These are phyloP conservation scores for Sarotherodon lohbergeri DNA, from an alignment of 2,113 vertebrate genomes.

Conservation along the genomic window DNA sequence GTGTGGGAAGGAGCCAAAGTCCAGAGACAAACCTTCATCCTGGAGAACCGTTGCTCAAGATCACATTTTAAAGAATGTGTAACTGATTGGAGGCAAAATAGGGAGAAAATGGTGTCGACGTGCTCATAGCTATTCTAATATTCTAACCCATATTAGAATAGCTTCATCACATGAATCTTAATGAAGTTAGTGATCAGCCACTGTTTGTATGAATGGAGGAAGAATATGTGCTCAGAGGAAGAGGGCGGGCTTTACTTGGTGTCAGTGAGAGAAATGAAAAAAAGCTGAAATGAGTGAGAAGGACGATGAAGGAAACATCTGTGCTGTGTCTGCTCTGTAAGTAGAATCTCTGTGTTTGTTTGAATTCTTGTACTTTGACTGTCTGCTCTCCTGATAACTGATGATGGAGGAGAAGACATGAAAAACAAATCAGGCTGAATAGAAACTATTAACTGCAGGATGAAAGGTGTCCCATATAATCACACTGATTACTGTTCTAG, in stretches of 20 bases:
- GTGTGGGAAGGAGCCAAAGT: background rate
- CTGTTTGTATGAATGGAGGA: background rate
- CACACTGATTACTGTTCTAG: too few relatives aligned
- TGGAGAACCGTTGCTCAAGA: background rate
- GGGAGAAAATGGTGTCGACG: background rate
- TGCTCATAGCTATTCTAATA: background rate
- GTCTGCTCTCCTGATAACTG: too few relatives aligned
- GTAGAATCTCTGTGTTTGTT: too few relatives aligned
- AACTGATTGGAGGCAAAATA: background rate
- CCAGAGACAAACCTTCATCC: background rate
- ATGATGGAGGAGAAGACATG: too few relatives aligned
- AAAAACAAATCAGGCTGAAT: background rate
- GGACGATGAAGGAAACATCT: too few relatives aligned
- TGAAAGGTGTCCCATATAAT: too few relatives aligned
- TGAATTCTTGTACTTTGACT: too few relatives aligned
- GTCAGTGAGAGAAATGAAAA: too few relatives aligned
- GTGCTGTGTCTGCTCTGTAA: too few relatives aligned
- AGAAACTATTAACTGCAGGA: too few relatives aligned
- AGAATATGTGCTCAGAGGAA: background rate
- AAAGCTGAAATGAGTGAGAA: too few relatives aligned
- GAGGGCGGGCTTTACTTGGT: background rate
- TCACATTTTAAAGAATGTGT: background rate
- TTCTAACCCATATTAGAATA: background rate
- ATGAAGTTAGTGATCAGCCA: background rate
- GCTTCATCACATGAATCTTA: rapidly evolving